A percentile compares a stretch with the other conserved stretches of the same genome.
phyloP scores from a whole-genome alignment of 2,888 invertebrate genomes.

The Lasioglossum morio region DNA sequence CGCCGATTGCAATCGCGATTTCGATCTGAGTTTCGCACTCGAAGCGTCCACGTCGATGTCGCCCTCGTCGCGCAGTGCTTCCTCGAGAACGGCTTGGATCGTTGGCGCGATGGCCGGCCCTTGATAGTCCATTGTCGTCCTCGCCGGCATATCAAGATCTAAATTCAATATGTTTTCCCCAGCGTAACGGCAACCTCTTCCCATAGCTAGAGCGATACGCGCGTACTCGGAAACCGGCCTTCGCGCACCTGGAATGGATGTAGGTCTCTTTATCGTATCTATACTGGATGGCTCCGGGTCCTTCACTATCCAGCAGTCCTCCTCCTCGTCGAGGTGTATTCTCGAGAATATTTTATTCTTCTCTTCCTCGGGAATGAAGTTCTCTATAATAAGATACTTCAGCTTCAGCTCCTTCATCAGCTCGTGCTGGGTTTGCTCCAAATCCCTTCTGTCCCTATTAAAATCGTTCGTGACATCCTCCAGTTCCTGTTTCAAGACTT shows the following conservation, averaged over 20 bases:
- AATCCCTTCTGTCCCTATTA: conserved; percentile 95
- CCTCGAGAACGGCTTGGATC: conserved; percentile 86
- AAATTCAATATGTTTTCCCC: conserved; percentile 91
- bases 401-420: conserved; percentile 96
- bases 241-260: conserved; percentile 88
- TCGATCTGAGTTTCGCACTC: conserved; percentile 76
- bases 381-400: conserved; percentile 94
- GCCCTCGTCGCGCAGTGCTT: conserved; percentile 82
- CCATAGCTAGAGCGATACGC: conserved; percentile 85
- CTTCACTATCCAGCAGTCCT: conserved; percentile 90
- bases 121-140: conserved; percentile 91
- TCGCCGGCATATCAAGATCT: conserved; percentile 90
- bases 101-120: conserved; percentile 90
- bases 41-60: conserved; percentile 84
- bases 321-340: conserved; percentile 92
- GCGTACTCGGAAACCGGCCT: conserved; percentile 89
- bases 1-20: conserved; percentile 79
- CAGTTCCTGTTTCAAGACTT: conserved; percentile 91
- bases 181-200: conserved; percentile 85
- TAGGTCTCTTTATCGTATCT: conserved; percentile 87
- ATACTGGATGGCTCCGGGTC: conserved; percentile 84
- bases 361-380: conserved; percentile 94
- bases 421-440: conserved; percentile 96
- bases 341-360: conserved; percentile 90
- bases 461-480: conserved; percentile 94